phyloP scores from a whole-genome alignment of 2,797 vertebrate genomes.

The Pipistrellus kuhlii region DNA sequence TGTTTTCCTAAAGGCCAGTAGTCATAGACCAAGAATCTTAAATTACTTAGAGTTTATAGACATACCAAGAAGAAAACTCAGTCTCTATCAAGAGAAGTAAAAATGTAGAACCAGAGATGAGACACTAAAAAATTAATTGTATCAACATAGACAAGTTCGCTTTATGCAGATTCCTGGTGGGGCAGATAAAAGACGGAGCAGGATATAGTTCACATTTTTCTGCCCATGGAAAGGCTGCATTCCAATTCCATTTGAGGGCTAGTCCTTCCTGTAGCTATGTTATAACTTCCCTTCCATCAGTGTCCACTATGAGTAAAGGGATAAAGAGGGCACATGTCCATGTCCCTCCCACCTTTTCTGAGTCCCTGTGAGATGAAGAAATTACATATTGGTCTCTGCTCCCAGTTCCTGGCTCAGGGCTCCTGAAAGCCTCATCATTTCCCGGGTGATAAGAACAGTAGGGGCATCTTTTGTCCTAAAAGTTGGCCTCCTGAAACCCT shows the following conservation, averaged over 20 bases:
- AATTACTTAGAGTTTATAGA: background rate
- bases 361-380: background rate
- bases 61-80: background rate
- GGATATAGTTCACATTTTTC: too few species aligned
- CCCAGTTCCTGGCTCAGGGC: background rate
- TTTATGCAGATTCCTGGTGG: background rate
- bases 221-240: background rate
- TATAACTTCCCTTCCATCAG: background rate
- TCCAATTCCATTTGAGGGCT: background rate
- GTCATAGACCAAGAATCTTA: background rate
- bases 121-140: background rate
- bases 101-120: slow-evolving; percentile 9
- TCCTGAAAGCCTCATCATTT: background rate
- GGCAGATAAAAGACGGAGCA: background rate
- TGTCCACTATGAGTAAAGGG: background rate
- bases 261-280: background rate
- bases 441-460: background rate
- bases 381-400: background rate
- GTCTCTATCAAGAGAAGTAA: background rate
- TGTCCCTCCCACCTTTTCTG: background rate
- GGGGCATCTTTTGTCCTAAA: background rate
- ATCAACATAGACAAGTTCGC: background rate
- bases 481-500: background rate
- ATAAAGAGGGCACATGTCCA: background rate
- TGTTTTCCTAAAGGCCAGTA: slow-evolving; percentile 48